Evolutionary conservation across 2,797 vertebrate species (phyloP).

Genomic region (Pristis pectinata): DNA sequence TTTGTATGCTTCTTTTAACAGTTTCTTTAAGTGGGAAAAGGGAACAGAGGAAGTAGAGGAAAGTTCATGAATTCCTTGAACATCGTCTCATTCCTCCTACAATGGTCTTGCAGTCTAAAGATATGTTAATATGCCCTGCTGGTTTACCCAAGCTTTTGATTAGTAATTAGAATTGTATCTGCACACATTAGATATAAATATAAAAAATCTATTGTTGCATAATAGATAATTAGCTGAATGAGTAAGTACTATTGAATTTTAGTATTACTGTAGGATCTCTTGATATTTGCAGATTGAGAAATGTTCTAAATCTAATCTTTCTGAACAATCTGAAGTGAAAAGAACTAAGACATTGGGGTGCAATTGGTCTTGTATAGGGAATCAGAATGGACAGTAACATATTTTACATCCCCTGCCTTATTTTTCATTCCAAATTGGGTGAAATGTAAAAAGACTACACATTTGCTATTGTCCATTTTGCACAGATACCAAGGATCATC

Average conservation of each 20-base stretch:
- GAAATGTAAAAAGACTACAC: neutral
- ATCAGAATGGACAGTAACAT: neutral
- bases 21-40: too few relatives aligned
- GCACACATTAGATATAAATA: neutral
- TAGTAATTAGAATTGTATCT: neutral
- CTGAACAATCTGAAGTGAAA: too few relatives aligned
- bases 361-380: neutral
- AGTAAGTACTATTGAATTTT: neutral
- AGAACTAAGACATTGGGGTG: neutral
- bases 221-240: neutral
- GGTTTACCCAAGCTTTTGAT: neutral
- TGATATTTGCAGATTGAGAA: neutral
- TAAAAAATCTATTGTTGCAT: neutral
- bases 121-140: neutral
- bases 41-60: too few relatives aligned
- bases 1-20: too few relatives aligned
- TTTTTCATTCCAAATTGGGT: neutral
- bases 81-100: neutral
- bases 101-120: neutral
- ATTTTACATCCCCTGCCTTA: neutral
- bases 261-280: neutral
- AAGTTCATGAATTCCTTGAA: too few relatives aligned
- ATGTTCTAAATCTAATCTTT: neutral
- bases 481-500: neutral
- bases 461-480: too few relatives aligned